A percentile compares a stretch with the other conserved stretches of the same genome.
Conservation (phyloP, 2,888 invertebrate genomes). For the Athalia circularis region DNA sequence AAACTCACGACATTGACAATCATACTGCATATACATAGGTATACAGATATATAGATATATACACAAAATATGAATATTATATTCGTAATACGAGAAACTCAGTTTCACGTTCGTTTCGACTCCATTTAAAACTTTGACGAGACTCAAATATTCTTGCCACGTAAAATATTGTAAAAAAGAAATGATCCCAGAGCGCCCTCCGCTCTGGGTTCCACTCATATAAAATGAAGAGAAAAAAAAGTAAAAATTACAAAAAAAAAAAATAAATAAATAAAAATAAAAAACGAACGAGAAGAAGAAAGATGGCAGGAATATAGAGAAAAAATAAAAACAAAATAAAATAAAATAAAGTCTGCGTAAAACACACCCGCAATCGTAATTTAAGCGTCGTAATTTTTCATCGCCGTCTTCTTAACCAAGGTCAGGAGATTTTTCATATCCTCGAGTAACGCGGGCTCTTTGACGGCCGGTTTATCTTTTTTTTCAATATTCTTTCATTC, state of each 20-base stretch:
- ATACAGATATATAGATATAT: no score
- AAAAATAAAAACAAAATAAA: no score
- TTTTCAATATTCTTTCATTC: not conserved
- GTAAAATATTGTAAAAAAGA: slow-evolving; percentile 39
- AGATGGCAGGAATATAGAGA: no score
- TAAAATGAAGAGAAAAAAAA: not conserved
- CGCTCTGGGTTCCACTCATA: slow-evolving; percentile 7
- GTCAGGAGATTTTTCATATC: slow-evolving; percentile 10
- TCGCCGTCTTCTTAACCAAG: not conserved
- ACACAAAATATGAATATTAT: no score
- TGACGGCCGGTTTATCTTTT: not conserved
- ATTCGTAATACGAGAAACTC: not conserved
- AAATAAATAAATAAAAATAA: no score
- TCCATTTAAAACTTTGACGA: slow-evolving; percentile 27
- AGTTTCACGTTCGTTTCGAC: not conserved
- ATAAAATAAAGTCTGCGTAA: no score
- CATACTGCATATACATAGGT: no score
- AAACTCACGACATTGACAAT: no score
- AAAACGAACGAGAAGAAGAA: not conserved
- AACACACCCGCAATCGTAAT: not conserved
- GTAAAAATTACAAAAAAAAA: not conserved
- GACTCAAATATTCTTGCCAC: slow-evolving; percentile 22
- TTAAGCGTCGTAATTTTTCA: slow-evolving; percentile 27
- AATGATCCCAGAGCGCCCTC: slow-evolving; percentile 17
- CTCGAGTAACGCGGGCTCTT: not conserved